These are phyloP conservation scores for Fregetta grallaria DNA, from an alignment of 2,113 vertebrate species.

Conservation along the genomic window DNA sequence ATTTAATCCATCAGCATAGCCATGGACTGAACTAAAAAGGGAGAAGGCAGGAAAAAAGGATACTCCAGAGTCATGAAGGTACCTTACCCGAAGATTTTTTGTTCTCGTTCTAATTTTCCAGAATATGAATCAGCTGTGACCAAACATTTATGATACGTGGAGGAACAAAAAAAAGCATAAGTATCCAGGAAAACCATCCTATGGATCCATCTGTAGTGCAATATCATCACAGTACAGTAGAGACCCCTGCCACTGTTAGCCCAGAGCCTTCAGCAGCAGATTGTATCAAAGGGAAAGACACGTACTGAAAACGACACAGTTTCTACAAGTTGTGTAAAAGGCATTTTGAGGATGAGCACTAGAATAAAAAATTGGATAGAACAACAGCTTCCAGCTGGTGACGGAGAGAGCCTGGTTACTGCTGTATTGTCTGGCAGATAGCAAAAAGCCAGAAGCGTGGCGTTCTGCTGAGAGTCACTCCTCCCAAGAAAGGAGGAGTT, in stretches of 20 bases:
- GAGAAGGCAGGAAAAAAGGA: background rate
- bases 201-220: background rate
- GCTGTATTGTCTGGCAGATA: background rate
- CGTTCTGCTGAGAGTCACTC: background rate
- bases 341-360: background rate
- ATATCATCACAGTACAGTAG: background rate
- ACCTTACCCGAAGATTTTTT: background rate
- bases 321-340: background rate
- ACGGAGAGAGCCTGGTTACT: background rate
- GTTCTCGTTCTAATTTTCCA: background rate
- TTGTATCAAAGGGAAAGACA: background rate
- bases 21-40: background rate
- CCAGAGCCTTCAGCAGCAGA: background rate
- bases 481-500: background rate
- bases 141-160: background rate
- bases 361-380: slow-evolving; percentile 2
- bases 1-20: background rate
- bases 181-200: background rate
- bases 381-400: slow-evolving; percentile 22
- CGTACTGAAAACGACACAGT: background rate
- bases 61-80: background rate
- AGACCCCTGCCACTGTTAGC: background rate
- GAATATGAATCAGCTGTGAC: background rate
- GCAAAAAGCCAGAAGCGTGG: background rate
- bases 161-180: background rate